Percentiles rank a stretch among this genome's conserved stretches.
Conservation (phyloP, 2,113 vertebrate genomes). For the Otocyon megalotis region DNA sequence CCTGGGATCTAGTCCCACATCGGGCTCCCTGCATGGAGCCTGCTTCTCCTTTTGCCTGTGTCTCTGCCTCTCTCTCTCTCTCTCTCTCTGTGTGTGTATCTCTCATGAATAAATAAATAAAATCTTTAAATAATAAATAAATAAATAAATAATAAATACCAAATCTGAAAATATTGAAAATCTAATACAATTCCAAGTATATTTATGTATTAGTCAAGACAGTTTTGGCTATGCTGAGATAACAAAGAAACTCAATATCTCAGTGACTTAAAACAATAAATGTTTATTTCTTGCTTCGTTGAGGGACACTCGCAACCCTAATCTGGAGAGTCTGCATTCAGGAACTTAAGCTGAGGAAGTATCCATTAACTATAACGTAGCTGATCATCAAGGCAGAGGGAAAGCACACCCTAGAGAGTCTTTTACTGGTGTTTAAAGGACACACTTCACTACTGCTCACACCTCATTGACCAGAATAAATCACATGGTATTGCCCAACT, state of each 20-base stretch:
- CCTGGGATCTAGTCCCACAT: no score
- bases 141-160: not conserved
- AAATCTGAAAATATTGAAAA: not conserved
- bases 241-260: not conserved
- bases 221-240: not conserved
- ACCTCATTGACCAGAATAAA: slow-evolving; percentile 51
- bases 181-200: not conserved
- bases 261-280: slow-evolving; percentile 35
- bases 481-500: not conserved
- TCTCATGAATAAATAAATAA: no score
- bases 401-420: not conserved
- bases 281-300: slow-evolving; percentile 43
- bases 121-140: no score
- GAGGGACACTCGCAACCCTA: not conserved
- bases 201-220: not conserved
- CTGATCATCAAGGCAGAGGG: slow-evolving; percentile 14
- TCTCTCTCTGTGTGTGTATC: no score
- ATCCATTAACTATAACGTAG: not conserved
- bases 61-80: no score
- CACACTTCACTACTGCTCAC: not conserved
- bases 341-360: slow-evolving; percentile 36
- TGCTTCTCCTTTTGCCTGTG: no score
- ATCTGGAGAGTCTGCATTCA: not conserved
- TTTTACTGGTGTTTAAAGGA: slow-evolving; percentile 48
- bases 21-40: no score